Evolutionary conservation across 1,140 invertebrate species (phyloP).

Genomic region (Meloidogyne floridensis): DNA sequence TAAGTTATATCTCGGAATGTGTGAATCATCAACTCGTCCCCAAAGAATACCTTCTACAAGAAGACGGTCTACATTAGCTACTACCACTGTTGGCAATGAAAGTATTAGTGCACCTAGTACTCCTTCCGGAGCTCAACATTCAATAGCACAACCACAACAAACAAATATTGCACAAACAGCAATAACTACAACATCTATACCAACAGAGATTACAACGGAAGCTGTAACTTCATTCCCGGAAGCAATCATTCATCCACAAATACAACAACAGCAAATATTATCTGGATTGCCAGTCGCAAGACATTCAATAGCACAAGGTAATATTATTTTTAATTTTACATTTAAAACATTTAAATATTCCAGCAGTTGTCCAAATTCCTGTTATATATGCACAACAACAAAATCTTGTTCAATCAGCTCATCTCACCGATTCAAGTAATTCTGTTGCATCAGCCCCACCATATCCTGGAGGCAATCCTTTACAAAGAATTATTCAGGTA

Average conservation of each 20-base stretch:
- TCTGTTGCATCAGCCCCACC: constrained; percentile 11
- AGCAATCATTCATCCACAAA: neutral
- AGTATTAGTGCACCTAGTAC: neutral
- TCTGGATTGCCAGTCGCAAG: neutral
- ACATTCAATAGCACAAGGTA: constrained; percentile 5
- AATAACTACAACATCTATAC: neutral
- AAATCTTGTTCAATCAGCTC: constrained; percentile 9
- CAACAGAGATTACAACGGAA: neutral
- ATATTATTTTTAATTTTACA: neutral
- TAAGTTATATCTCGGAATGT: constrained; percentile 33
- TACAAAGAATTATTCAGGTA: constrained; percentile 15
- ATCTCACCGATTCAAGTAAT: constrained; percentile 16
- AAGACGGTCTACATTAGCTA: constrained; percentile 19
- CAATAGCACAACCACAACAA: neutral
- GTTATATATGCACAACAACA: constrained; percentile 20
- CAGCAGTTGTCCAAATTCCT: constrained; percentile 11
- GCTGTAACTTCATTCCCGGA: neutral
- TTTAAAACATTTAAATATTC: neutral
- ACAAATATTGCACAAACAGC: neutral
- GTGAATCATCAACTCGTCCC: constrained; percentile 11
- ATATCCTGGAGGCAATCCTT: constrained; percentile 1
- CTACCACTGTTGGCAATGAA: neutral
- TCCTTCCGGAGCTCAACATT: neutral
- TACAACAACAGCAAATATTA: constrained; percentile 16
- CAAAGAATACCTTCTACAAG: neutral